Conservation (phyloP, 2,113 vertebrate genomes). For the Morone chrysops region DNA sequence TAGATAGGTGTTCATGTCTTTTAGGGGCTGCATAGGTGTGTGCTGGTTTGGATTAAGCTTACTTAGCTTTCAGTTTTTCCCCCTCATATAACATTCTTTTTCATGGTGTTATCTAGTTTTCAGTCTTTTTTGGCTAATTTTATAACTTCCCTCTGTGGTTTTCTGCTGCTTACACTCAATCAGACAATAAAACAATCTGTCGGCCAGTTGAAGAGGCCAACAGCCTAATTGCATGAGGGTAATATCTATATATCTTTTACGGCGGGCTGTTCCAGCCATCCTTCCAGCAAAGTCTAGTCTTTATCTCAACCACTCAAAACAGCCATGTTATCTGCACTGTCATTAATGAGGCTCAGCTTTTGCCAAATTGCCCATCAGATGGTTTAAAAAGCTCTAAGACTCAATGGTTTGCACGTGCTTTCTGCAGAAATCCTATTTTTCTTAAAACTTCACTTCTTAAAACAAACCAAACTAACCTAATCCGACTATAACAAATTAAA, state of each 20-base stretch:
- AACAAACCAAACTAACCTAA: neutral
- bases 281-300: neutral
- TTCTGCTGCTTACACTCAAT: neutral
- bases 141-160: neutral
- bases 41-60: neutral
- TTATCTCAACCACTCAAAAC: slow-evolving; percentile 15
- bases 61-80: too few relatives aligned
- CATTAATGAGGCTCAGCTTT: slow-evolving; percentile 15
- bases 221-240: neutral
- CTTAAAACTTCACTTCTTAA: neutral
- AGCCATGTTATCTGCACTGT: neutral
- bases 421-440: neutral
- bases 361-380: slow-evolving; percentile 1
- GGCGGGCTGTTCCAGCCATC: neutral
- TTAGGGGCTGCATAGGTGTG: neutral
- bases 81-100: neutral
- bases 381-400: neutral
- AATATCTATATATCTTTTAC: slow-evolving; percentile 7
- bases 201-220: neutral
- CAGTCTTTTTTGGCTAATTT: neutral
- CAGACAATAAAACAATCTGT: neutral
- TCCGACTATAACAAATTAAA: neutral
- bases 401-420: neutral
- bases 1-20: neutral
- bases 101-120: neutral